Percentiles rank a stretch among this genome's conserved stretches.
Conservation (phyloP, 2,113 vertebrate genomes). For the Sterna hirundo region DNA sequence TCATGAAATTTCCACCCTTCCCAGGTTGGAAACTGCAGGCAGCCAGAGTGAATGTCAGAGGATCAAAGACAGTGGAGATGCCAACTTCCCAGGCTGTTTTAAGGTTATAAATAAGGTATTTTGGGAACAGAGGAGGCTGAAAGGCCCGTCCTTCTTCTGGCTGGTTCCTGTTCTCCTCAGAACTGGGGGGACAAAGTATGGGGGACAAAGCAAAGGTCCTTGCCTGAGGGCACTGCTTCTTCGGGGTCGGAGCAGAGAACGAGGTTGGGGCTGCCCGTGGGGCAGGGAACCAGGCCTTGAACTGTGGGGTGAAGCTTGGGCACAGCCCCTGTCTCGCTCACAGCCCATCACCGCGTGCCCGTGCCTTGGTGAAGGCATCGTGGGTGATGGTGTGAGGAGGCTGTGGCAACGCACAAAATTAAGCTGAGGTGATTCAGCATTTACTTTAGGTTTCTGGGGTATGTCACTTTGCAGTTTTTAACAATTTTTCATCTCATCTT, state of each 20-base stretch:
- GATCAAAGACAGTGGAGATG: not conserved
- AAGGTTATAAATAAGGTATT: not conserved
- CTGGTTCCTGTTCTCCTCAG: not conserved
- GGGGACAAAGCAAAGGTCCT: not conserved
- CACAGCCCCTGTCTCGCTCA: not conserved
- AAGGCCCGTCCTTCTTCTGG: not conserved
- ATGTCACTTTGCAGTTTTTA: not conserved
- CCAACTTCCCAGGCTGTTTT: not conserved
- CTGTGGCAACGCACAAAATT: not conserved
- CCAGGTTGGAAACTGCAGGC: not conserved
- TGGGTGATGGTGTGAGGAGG: not conserved
- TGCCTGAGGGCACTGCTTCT: not conserved
- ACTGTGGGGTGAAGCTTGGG: not conserved
- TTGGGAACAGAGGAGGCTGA: not conserved
- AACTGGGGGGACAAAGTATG: fast-evolving
- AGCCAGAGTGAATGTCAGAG: not conserved
- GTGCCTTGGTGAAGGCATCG: not conserved
- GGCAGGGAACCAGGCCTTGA: not conserved
- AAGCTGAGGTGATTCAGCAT: not conserved
- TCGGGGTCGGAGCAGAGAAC: not conserved
- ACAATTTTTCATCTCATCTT: not conserved
- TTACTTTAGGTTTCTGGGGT: not conserved
- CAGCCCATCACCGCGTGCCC: not conserved
- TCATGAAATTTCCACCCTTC: not conserved
- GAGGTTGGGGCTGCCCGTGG: not conserved